phyloP scores from a whole-genome alignment of 1,140 invertebrate genomes.

The Caenorhabditis briggsae region DNA sequence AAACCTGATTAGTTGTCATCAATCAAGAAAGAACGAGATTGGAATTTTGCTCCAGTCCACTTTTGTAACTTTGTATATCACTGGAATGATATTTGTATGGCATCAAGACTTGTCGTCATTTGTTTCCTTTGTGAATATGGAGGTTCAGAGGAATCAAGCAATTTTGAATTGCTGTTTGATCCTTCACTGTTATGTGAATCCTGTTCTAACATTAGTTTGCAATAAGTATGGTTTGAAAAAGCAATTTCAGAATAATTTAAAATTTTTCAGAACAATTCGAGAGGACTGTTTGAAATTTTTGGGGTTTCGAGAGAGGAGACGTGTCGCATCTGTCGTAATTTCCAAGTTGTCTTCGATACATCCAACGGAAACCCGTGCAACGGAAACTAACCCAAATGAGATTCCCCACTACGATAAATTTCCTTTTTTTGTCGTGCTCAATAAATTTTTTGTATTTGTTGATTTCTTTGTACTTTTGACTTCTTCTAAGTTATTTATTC shows the following conservation, averaged over 20 bases:
- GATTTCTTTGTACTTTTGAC: too few species aligned
- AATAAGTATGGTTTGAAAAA: conserved; percentile 3
- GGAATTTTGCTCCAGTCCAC: conserved; percentile 2
- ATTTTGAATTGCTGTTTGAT: conserved; percentile 19
- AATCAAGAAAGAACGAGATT: conserved; percentile 17
- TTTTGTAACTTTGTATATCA: conserved; percentile 27
- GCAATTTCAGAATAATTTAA: neutral
- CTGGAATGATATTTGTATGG: conserved; percentile 22
- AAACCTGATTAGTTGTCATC: neutral
- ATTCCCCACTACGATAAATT: too few species aligned
- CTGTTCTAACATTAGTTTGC: neutral
- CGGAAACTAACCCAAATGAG: neutral
- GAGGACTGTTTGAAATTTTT: neutral
- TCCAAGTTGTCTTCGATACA: neutral
- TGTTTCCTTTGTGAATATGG: conserved; percentile 9
- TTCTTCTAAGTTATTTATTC: too few species aligned
- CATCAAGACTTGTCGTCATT: neutral
- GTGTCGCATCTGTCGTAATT: neutral
- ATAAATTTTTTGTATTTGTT: too few species aligned
- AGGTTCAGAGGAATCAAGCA: conserved; percentile 6
- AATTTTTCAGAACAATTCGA: neutral
- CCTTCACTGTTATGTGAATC: conserved; percentile 18
- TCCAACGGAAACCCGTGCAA: neutral
- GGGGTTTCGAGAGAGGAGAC: neutral
- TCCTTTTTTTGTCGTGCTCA: too few species aligned